A percentile compares a stretch with the other conserved stretches of the same genome.
These are phyloP conservation scores for Mormyrus lacerda DNA, from an alignment of 2,113 vertebrate genomes.

Conservation along the genomic window DNA sequence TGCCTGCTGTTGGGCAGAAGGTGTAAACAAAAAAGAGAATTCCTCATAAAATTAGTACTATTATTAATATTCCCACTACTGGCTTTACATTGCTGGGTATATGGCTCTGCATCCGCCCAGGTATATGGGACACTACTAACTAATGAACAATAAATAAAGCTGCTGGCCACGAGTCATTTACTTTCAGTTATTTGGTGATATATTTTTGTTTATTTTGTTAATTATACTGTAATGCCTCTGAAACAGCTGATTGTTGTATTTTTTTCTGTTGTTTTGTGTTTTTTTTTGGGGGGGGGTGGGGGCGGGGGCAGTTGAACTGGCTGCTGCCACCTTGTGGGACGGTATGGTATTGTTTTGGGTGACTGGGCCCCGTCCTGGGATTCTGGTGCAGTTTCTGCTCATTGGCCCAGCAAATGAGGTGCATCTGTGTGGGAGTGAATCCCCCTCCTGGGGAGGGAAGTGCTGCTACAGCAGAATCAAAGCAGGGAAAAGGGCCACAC, in stretches of 20 bases:
- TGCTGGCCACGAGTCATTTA: not conserved
- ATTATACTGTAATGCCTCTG: not conserved
- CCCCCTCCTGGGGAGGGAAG: conserved; percentile 2
- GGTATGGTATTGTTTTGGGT: not conserved
- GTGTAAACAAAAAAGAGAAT: not conserved
- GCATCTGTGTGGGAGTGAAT: conserved; percentile 14
- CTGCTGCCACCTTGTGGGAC: not conserved
- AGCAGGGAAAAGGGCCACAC: not conserved
- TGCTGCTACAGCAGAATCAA: conserved; percentile 10
- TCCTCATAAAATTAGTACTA: not conserved
- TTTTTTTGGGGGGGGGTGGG: not conserved
- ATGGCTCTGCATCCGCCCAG: not conserved
- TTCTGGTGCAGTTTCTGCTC: conserved; percentile 10
- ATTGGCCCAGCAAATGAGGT: conserved; percentile 15
- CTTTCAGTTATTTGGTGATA: not conserved
- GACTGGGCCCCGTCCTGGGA: not conserved
- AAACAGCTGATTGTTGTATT: not conserved
- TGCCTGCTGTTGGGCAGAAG: not conserved
- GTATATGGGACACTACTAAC: too few species aligned
- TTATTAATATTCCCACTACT: not conserved
- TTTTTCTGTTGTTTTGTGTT: too few species aligned
- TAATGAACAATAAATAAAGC: not conserved
- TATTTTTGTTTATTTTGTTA: not conserved
- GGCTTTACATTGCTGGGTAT: not conserved
- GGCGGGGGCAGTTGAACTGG: not conserved